These are phyloP conservation scores for Apodemia zela DNA, from an alignment of 2,888 invertebrate genomes.

Conservation along the genomic window DNA sequence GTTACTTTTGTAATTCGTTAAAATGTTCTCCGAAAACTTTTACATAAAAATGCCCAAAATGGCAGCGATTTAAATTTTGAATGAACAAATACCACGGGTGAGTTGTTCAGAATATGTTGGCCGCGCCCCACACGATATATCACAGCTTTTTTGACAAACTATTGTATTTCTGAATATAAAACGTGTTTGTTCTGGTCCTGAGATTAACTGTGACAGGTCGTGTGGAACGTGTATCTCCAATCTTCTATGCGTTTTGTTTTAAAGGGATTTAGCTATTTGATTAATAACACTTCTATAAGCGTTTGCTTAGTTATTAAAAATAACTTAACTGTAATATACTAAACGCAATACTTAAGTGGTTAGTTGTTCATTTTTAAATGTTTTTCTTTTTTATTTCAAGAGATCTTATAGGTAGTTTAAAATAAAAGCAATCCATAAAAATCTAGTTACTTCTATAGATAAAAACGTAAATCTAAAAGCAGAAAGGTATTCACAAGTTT, in stretches of 20 bases:
- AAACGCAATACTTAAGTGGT: no score
- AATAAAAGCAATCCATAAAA: no score
- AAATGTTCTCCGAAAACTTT: background rate
- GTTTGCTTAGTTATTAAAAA: background rate
- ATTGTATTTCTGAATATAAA: slow-evolving; percentile 50
- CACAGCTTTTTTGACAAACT: slow-evolving; percentile 60
- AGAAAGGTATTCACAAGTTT: background rate
- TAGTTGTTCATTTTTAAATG: no score
- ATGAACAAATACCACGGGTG: slow-evolving; percentile 50
- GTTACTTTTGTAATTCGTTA: background rate
- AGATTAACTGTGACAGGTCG: slow-evolving; percentile 17
- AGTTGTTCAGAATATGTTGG: slow-evolving; percentile 50
- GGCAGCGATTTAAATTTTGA: slow-evolving; percentile 45
- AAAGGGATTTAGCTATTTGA: background rate
- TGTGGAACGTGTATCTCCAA: slow-evolving; percentile 9
- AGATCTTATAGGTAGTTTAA: no score
- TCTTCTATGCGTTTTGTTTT: background rate
- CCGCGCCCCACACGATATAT: slow-evolving; percentile 50
- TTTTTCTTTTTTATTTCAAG: no score
- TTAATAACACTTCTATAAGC: background rate
- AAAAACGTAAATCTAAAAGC: background rate
- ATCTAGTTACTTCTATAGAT: no score
- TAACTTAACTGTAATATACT: no score
- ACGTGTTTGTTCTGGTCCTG: slow-evolving; percentile 42
- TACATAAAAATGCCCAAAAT: slow-evolving; percentile 38